Conservation (phyloP, 2,113 vertebrate genomes). For the Numida meleagris region DNA sequence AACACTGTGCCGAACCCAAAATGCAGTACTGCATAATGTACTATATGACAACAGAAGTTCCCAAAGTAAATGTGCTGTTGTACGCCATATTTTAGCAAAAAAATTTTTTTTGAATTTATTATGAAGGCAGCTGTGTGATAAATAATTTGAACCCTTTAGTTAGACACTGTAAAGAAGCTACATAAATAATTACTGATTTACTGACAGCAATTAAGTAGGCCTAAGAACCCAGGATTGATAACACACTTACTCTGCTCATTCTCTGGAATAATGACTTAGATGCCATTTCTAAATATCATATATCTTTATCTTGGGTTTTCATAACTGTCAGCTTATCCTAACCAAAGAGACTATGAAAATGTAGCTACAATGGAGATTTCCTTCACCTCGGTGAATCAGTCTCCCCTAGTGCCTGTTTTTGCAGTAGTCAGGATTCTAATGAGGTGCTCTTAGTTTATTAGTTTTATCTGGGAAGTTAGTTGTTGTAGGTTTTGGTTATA, state of each 20-base stretch:
- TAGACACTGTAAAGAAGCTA: not conserved
- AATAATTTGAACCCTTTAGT: not conserved
- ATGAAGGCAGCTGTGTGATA: not conserved
- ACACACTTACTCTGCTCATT: not conserved
- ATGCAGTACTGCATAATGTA: accelerated
- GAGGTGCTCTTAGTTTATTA: constrained; percentile 29
- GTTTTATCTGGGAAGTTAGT: constrained; percentile 37
- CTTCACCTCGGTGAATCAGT: not conserved
- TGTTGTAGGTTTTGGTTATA: not conserved
- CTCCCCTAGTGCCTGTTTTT: not conserved
- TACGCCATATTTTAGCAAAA: not conserved
- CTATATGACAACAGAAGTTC: accelerated
- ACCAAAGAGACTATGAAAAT: constrained; percentile 1
- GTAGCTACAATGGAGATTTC: not conserved
- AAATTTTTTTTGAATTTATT: not conserved
- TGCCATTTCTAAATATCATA: constrained; percentile 20
- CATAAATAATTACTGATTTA: constrained; percentile 51
- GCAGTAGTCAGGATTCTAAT: not conserved
- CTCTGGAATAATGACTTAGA: constrained; percentile 3
- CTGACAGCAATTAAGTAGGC: constrained; percentile 26
- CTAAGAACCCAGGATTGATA: constrained; percentile 36
- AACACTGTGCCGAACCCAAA: not conserved
- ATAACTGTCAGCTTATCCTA: constrained; percentile 4
- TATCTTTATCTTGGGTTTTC: constrained; percentile 30
- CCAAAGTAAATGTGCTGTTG: not conserved